phyloP scores from a whole-genome alignment of 2,888 invertebrate genomes.

The Dendrolimus houi region DNA sequence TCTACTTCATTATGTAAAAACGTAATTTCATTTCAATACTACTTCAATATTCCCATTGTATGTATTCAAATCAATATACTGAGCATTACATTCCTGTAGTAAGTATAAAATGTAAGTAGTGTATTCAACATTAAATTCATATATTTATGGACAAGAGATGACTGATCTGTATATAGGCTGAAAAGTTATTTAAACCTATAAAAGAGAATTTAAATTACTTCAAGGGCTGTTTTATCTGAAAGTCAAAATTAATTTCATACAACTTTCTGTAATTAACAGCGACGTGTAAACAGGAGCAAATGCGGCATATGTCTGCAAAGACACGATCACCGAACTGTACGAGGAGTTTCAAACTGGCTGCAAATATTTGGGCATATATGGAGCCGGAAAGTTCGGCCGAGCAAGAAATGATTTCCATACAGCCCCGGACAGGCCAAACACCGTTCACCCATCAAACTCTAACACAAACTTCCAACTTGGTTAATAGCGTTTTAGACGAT shows the following conservation, averaged over 20 bases:
- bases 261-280: conserved; percentile 36
- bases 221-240: background rate
- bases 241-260: conserved; percentile 15
- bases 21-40: background rate
- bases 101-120: background rate
- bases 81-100: background rate
- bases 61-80: background rate
- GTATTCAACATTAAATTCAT: background rate
- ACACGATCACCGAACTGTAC: conserved; percentile 48
- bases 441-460: conserved; percentile 62
- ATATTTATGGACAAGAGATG: background rate
- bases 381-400: conserved; percentile 54
- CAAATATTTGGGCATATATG: conserved; percentile 64
- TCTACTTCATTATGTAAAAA: background rate
- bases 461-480: conserved; percentile 64
- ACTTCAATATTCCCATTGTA: background rate
- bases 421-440: conserved; percentile 57
- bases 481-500: conserved; percentile 64
- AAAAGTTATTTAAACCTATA: background rate
- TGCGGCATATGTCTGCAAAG: conserved; percentile 45
- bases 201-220: background rate
- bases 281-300: conserved; percentile 36
- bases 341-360: conserved; percentile 47
- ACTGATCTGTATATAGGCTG: background rate
- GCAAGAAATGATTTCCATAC: conserved; percentile 71